Base-by-base conservation (phyloP, 2,797 vertebrate species). In the Amblyraja radiata region DNA sequence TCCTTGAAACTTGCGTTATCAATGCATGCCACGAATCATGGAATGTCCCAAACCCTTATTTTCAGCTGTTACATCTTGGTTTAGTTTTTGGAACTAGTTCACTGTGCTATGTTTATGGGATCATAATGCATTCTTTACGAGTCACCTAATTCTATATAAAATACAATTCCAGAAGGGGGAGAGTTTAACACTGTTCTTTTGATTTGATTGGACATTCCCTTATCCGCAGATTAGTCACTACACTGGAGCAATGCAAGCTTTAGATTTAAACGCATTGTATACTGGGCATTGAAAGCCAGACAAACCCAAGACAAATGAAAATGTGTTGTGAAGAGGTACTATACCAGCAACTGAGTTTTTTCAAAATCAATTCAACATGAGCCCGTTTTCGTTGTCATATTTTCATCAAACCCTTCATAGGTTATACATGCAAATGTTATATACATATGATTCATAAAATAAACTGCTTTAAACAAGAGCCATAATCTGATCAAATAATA, bases 1-100 rank as follows among this genome's bases (percentile, higher is more conserved):
- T 68, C 65, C 65, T 68, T 68, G 23, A 61, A 61, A 4, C 81
- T 5, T 13, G 54, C 61, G 58, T 61, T 84, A 84, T 61, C 28
- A 25, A 61, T 28, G 79, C 10, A 84, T 63, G 25, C 58, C 23
- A 28, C 25, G 13, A 86, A 86, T 84, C 25, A 84, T 14, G 23
- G 58, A 61, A 9, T 23, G 23, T 58, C 25, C 23, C n/a, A 23
- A 83, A 11, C 58, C 6, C 83, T 86, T 63, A 25, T 28, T 58
- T 63, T 86, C 13, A 63, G 58, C n/a, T 2, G 54, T 16, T 86
- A 5, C 58, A 86, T n/a, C 58, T n/a, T 14, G 25, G 25, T 61
- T 86, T 86, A 25, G 25, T 86, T 46, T 86, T 63, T 63, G 83
- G 83, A 63, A 86, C 63, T 58, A n/a, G 25, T 63, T 86, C 83